A percentile compares a stretch with the other conserved stretches of the same genome.
Evolutionary conservation across 92 coral and sea anemone genomes (phyloP).

Genomic region (Nematostella vectensis): DNA sequence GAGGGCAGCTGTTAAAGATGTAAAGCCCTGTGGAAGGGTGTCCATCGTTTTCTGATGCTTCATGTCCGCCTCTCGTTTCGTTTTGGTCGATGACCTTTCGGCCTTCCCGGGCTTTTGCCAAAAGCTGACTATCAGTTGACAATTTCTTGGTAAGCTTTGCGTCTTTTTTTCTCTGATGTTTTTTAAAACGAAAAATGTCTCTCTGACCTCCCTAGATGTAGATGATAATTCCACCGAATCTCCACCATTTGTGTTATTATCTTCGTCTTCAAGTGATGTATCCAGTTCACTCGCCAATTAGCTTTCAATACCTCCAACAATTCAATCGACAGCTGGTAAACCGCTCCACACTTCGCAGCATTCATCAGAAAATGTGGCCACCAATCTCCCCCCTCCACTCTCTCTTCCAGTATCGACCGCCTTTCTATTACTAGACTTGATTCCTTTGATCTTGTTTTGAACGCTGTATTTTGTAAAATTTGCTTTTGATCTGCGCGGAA

Average conservation of each 20-base stretch:
- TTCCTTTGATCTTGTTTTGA: slow-evolving; percentile 5
- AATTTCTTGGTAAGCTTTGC: background rate
- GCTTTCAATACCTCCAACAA: background rate
- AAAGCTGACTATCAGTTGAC: slow-evolving; percentile 1
- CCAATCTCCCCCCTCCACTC: slow-evolving; percentile 2
- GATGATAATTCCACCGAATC: no score
- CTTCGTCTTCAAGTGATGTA: no score
- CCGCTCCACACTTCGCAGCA: slow-evolving; percentile 1
- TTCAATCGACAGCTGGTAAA: background rate
- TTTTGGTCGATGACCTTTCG: slow-evolving; percentile 1
- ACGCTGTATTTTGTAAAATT: slow-evolving; percentile 4
- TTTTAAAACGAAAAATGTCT: no score
- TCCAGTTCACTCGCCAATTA: no score
- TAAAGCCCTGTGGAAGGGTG: background rate
- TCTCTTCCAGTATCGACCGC: slow-evolving; percentile 4
- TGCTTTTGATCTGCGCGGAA: slow-evolving; percentile 3
- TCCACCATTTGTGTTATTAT: no score
- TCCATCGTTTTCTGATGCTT: slow-evolving; percentile 14
- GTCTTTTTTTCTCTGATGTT: no score
- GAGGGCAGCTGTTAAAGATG: background rate
- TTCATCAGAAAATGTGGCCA: background rate
- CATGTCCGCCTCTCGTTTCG: slow-evolving; percentile 5
- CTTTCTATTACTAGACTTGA: slow-evolving; percentile 1
- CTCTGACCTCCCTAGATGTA: no score
- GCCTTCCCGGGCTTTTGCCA: slow-evolving; percentile 7